phyloP scores from a whole-genome alignment of 1,140 invertebrate species.

The Dufourea novaeangliae region DNA sequence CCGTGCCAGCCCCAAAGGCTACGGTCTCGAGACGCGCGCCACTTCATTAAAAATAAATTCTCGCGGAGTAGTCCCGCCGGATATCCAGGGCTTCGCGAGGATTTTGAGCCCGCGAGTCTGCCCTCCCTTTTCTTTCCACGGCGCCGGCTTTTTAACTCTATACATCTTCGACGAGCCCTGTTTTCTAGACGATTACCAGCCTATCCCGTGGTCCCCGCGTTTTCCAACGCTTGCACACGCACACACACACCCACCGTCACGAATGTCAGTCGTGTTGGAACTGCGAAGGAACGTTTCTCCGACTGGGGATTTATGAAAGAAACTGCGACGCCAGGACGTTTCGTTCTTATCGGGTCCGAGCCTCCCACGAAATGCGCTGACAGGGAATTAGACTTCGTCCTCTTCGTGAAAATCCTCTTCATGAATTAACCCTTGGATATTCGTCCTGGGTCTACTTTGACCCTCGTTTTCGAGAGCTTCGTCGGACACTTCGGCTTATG shows the following conservation, averaged over 20 bases:
- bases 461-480: no score
- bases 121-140: slow-evolving; percentile 3
- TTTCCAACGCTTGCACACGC: slow-evolving; percentile 19
- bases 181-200: slow-evolving; percentile 19
- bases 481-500: no score
- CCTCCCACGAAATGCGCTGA: not conserved
- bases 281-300: not conserved
- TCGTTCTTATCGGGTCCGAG: not conserved
- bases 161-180: slow-evolving; percentile 21
- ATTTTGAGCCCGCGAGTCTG: slow-evolving; percentile 64
- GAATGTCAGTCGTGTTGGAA: slow-evolving; percentile 15
- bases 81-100: slow-evolving; percentile 75
- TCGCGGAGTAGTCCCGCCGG: slow-evolving; percentile 69
- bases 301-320: not conserved
- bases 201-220: not conserved
- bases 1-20: slow-evolving; percentile 22
- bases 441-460: no score
- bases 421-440: no score
- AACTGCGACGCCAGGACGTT: not conserved
- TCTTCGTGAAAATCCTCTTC: not conserved
- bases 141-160: not conserved
- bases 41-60: slow-evolving; percentile 81
- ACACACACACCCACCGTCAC: no score
- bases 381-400: not conserved
- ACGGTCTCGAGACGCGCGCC: slow-evolving; percentile 37